Evolutionary conservation across 2,113 vertebrate genomes (phyloP), one percentile per base, ranked within the genome.

Genomic region (Macheiramphus alcinus): DNA sequence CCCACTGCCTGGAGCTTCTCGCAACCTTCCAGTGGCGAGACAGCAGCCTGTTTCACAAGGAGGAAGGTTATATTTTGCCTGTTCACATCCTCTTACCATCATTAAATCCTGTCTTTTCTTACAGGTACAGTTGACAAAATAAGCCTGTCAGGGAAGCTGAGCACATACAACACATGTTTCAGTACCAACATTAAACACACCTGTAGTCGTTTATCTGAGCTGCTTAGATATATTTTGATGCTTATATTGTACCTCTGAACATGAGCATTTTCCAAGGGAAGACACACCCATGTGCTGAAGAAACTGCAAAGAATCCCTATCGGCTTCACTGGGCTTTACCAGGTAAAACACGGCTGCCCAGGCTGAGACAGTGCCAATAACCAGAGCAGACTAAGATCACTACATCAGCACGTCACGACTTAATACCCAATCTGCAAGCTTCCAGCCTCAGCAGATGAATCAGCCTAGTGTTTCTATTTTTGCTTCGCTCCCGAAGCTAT

Each of bases 391-490:
- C 16, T 16, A 6, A 73, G 58, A 88, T 92, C 70, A 6, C 74
- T 71, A 14, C 53, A 61, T 21, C 83, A n/a, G 1, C 56, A 84
- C 78, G 56, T 71, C 72, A 87, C n/a, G 38, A 13, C n/a, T 42
- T 76, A 45, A 19, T 26, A 13, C 78, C 93, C 63, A 80, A 76
- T 87, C 85, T 81, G 88, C 45, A 36, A 27, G 73, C 91, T 90
- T 62, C 91, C 85, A 84, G 76, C 81, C 93, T 88, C 88, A 47
- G 83, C 85, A 89, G 87, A 96, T 85, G 88, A 80, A 95, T 94
- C 90, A 80, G 84, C 72, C 81, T 80, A 68, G 88, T 29, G 88
- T 63, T 97, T 92, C 96, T 97, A 96, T 88, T 97, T 97, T 81
- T 80, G 75, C 79, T 19, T 58, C 45, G 4, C 58, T 95, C 95